Percentiles rank a stretch among this genome's conserved stretches.
phyloP scores from a whole-genome alignment of 2,888 invertebrate species.

The Alentia gelatinosa region DNA sequence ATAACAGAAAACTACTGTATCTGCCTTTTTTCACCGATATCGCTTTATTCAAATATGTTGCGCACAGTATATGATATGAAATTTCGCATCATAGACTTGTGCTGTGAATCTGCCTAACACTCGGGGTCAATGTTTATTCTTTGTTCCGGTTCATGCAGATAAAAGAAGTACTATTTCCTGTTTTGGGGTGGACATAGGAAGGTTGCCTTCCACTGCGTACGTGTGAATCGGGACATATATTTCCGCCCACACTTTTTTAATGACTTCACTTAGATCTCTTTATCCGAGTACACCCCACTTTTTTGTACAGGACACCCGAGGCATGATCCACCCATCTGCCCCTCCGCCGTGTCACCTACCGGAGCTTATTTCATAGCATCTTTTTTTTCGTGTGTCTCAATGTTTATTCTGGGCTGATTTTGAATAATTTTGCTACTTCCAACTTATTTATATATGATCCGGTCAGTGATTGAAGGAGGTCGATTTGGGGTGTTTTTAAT shows the following conservation, averaged over 20 bases:
- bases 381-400: not conserved
- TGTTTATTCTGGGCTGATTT: not conserved
- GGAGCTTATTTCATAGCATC: not conserved
- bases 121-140: too few relatives aligned
- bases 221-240: constrained; percentile 14
- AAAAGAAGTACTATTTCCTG: not conserved
- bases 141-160: not conserved
- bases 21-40: too few relatives aligned
- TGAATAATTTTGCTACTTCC: not conserved
- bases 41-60: not conserved
- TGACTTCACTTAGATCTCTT: constrained; percentile 8
- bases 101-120: too few relatives aligned
- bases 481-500: not conserved
- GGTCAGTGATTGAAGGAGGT: not conserved
- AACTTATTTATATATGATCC: not conserved
- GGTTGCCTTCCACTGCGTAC: not conserved
- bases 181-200: not conserved
- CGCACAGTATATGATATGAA: too few relatives aligned
- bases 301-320: not conserved
- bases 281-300: not conserved
- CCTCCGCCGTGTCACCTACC: not conserved
- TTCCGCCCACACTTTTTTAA: not conserved
- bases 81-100: too few relatives aligned
- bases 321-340: constrained; percentile 36
- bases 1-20: too few relatives aligned